Evolutionary conservation across 2,888 invertebrate species (phyloP).

Genomic region (Drosophila phalerata): DNA sequence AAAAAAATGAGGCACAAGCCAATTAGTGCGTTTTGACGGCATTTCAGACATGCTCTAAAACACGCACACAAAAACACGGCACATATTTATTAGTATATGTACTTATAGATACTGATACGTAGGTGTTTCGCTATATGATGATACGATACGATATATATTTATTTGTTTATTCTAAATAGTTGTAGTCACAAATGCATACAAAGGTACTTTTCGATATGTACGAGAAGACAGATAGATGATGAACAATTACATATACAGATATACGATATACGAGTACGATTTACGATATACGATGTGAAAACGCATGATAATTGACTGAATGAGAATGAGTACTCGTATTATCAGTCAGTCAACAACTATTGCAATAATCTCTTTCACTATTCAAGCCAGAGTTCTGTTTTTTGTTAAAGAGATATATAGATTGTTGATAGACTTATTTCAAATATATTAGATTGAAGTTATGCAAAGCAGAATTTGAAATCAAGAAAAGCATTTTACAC

Average conservation of each 20-base stretch:
- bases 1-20: conserved; percentile 61
- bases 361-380: conserved; percentile 2
- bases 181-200: conserved; percentile 1
- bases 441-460: conserved; percentile 4
- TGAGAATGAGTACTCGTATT: conserved; percentile 21
- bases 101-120: conserved; percentile 13
- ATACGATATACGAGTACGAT: conserved; percentile 3
- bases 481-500: conserved; percentile 47
- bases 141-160: conserved; percentile 10
- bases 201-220: conserved; percentile 1
- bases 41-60: conserved; percentile 65
- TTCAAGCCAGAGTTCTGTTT: not conserved
- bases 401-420: too few relatives aligned
- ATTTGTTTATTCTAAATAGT: conserved; percentile 20
- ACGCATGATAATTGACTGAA: conserved; percentile 28
- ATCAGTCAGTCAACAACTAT: conserved; percentile 10
- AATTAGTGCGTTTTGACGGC: conserved; percentile 73
- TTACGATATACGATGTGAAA: conserved; percentile 21
- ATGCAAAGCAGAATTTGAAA: conserved; percentile 39
- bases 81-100: conserved; percentile 13
- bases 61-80: conserved; percentile 61
- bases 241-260: conserved; percentile 24
- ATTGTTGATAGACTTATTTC: conserved; percentile 11
- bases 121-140: conserved; percentile 15
- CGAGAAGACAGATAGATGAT: conserved; percentile 34